Evolutionary conservation across 2,113 vertebrate genomes (phyloP), one percentile per base, ranked within the genome.

Genomic region (Platycercus adscitus): DNA sequence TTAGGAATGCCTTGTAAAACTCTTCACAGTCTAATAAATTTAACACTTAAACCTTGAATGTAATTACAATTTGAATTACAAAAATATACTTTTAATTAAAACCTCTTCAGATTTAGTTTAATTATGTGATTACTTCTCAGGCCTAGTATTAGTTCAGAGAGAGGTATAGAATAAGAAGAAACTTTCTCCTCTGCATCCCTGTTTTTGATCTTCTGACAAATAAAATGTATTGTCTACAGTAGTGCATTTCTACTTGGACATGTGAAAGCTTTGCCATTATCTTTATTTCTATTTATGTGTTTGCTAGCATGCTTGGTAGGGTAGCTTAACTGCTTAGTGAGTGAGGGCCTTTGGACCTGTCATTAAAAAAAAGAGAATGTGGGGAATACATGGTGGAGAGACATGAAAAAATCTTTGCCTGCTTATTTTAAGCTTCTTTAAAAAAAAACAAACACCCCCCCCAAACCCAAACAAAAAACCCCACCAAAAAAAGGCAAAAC

Each of bases 1-100:
- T 86, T 91, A 86, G 76, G 53, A 94, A 93, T 86, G 69, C 86
- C 81, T 95, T 95, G 64, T 78, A 91, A 92, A 93, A 90, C 53
- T 84, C 85, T 89, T 92, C 58, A 63, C 63, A 89, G 58, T 86
- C 37, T 93, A 87, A 95, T 93, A 94, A 90, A 85, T 93, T 81
- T 88, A 92, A 96, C 83, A 81, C 69, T 86, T 94, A 92, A 95
- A 75, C 28, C 19, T 86, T 21, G 5, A 76, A 81, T 29, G 35
- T 46, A 53, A 72, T 84, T 92, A 93, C 17, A 93, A 68, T 68
- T 83, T 75, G 26, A 83, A 55, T 88, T 79, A 52, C 25, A 81
- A 77, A 81, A 80, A 33, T 33, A 49, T 9, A 28, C 15, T 58
- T 90, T 66, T 75, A 95, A 78, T 90, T 86, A 84, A 95, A 94